Percentiles rank a stretch among this genome's conserved stretches.
These are phyloP conservation scores for Phoenicopterus ruber DNA, from an alignment of 2,113 vertebrate species.

Conservation along the genomic window DNA sequence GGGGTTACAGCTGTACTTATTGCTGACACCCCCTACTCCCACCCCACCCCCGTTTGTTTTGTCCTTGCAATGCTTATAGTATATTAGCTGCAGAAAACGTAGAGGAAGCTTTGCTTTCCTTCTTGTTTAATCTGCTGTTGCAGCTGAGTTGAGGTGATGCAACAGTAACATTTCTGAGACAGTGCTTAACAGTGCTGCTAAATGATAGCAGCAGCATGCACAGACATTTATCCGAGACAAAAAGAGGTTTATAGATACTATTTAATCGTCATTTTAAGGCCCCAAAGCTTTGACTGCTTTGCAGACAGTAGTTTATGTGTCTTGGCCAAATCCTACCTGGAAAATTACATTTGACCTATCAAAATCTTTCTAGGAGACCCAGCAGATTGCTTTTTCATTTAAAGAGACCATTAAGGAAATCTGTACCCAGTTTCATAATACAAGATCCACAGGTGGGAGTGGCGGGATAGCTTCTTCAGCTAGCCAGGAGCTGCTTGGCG, in stretches of 20 bases:
- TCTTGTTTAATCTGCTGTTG: not conserved
- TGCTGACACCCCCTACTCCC: not conserved
- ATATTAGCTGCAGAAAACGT: not conserved
- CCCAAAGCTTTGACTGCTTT: not conserved
- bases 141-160: not conserved
- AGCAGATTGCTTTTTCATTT: not conserved
- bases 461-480: not conserved
- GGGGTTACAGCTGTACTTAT: not conserved
- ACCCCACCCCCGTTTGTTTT: not conserved
- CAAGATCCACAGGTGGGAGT: constrained; percentile 30
- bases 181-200: not conserved
- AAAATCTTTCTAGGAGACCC: not conserved
- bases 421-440: not conserved
- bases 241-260: not conserved
- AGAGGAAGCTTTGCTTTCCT: not conserved
- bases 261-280: not conserved
- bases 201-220: not conserved
- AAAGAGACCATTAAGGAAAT: not conserved
- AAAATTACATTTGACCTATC: not conserved
- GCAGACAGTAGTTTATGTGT: not conserved
- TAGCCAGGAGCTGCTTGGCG: not conserved
- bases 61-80: not conserved
- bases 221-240: not conserved
- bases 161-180: not conserved
- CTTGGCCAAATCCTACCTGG: not conserved